phyloP scores from a whole-genome alignment of 2,797 vertebrate species.

The Oreochromis mossambicus region DNA sequence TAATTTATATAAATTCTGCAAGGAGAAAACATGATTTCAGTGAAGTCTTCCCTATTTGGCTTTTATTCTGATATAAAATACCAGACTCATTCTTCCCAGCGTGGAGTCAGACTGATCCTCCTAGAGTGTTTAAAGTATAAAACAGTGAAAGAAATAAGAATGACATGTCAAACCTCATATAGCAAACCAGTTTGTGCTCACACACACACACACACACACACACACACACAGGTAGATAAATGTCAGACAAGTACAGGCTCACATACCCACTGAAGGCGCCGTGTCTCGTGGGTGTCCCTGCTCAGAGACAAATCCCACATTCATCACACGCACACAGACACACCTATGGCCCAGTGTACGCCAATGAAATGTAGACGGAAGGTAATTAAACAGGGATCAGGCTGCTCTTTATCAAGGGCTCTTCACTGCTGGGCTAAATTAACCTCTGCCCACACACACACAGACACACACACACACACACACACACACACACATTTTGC shows the following conservation, averaged over 20 bases:
- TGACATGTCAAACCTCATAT: background rate
- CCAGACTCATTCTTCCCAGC: background rate
- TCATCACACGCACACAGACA: conserved; percentile 43
- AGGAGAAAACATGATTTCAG: background rate
- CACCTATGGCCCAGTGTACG: conserved; percentile 55
- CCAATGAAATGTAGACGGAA: conserved; percentile 65
- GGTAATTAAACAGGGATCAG: conserved; percentile 77
- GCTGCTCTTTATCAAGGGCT: conserved; percentile 75
- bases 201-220: background rate
- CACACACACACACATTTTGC: conserved; percentile 3
- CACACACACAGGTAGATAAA: background rate
- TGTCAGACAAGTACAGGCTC: background rate
- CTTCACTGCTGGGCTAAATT: conserved; percentile 73
- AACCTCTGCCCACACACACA: conserved; percentile 65
- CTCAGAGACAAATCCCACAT: conserved; percentile 24
- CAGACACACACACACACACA: background rate
- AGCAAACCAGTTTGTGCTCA: background rate
- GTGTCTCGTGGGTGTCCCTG: background rate
- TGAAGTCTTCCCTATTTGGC: background rate
- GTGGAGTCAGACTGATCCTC: background rate
- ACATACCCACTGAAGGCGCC: background rate
- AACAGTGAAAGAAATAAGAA: background rate
- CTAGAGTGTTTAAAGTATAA: background rate
- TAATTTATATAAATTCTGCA: background rate
- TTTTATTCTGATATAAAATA: background rate